Evolutionary conservation across 2,797 vertebrate genomes (phyloP).

Genomic region (Avahi laniger): DNA sequence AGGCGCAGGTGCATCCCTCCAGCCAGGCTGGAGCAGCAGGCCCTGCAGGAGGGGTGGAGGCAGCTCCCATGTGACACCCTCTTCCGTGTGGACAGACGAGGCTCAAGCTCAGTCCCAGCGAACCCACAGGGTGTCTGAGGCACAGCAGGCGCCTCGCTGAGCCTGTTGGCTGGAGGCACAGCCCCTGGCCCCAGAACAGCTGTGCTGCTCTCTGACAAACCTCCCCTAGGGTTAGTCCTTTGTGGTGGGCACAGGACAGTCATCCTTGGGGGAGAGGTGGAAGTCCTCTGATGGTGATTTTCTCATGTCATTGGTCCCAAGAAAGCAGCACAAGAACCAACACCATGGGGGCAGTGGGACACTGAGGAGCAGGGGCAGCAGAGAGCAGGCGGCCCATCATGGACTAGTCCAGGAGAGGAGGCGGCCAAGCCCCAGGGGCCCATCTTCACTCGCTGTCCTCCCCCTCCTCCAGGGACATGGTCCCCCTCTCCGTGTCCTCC

Average conservation of each 20-base stretch:
- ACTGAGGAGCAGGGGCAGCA: neutral
- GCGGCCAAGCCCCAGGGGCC: fast-evolving
- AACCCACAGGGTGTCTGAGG: neutral
- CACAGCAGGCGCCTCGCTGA: no score
- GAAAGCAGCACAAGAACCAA: neutral
- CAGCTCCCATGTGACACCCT: neutral
- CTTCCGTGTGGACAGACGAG: no score
- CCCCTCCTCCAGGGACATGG: slow-evolving; percentile 83
- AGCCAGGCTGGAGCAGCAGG: neutral
- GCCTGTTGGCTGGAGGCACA: neutral
- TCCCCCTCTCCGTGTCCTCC: slow-evolving; percentile 90
- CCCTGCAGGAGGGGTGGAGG: neutral
- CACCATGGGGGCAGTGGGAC: neutral
- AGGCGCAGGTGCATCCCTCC: neutral
- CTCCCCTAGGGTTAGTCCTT: neutral
- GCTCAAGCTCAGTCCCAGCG: neutral
- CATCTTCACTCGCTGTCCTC: neutral
- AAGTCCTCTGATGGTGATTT: neutral
- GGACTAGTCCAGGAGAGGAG: neutral
- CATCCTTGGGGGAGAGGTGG: neutral
- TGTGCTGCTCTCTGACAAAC: neutral
- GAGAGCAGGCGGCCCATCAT: fast-evolving
- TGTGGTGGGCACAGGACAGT: neutral
- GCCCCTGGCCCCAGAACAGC: neutral
- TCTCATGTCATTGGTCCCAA: neutral